Evolutionary conservation across 2,797 vertebrate species (phyloP).

Genomic region (Carduelis carduelis): DNA sequence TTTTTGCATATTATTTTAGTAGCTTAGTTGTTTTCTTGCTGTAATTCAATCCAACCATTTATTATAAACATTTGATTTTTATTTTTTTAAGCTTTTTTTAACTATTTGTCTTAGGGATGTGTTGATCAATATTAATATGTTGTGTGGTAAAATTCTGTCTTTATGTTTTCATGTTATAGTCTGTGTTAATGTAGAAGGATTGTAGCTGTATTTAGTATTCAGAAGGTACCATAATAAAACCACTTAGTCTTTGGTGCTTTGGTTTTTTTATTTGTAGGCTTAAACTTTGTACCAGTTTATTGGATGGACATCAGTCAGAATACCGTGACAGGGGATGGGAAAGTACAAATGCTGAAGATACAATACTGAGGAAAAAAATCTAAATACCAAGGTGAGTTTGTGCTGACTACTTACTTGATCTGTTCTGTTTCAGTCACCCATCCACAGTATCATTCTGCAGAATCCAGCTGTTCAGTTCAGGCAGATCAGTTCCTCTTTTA

Average conservation of each 20-base stretch:
- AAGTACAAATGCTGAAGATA: background rate
- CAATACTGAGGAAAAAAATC: constrained; percentile 17
- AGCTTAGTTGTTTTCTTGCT: background rate
- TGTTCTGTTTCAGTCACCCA: background rate
- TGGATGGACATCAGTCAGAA: background rate
- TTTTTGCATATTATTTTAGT: background rate
- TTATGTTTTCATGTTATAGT: background rate
- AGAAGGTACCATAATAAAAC: background rate
- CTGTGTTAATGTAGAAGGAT: background rate
- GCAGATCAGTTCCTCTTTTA: background rate
- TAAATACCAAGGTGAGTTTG: constrained; percentile 23
- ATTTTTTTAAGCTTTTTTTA: background rate
- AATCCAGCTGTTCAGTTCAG: background rate
- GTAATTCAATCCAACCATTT: background rate
- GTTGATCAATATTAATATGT: background rate
- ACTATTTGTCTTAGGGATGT: background rate
- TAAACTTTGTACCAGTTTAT: constrained; percentile 34
- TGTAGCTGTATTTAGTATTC: background rate
- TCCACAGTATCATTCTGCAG: background rate
- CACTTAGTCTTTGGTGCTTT: background rate
- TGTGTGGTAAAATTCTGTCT: background rate
- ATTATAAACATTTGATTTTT: background rate
- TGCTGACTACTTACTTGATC: background rate
- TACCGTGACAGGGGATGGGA: background rate
- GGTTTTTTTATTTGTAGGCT: background rate